Conservation (phyloP, 92 coral and sea anemone genomes). For the Bergia sp. region DNA sequence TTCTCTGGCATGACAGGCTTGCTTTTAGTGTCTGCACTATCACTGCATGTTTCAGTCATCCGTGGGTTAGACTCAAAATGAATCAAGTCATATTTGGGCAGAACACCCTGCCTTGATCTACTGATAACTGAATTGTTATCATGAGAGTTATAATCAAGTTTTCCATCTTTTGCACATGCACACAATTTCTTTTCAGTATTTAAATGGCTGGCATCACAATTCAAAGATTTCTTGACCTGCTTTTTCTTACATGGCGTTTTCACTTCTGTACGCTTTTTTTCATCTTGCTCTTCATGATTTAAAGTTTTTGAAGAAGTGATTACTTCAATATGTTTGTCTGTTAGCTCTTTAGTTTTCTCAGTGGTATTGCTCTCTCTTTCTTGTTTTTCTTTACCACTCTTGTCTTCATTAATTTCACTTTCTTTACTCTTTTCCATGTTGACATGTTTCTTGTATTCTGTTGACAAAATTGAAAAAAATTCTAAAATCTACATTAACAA, state of each 20-base stretch:
- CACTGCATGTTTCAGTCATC: too few species aligned
- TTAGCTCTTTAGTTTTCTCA: background rate
- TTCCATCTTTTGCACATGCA: background rate
- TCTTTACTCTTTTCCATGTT: background rate
- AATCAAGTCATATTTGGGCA: background rate
- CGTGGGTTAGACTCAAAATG: constrained; percentile 24
- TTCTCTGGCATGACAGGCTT: constrained; percentile 2
- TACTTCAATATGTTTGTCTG: background rate
- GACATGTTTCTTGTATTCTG: constrained; percentile 17
- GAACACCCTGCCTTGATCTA: background rate
- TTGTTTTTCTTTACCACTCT: background rate
- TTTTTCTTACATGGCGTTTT: background rate
- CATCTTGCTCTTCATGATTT: background rate
- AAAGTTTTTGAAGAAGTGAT: background rate
- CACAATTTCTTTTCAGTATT: background rate
- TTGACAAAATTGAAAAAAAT: background rate
- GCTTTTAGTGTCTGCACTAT: background rate
- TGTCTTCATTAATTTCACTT: background rate
- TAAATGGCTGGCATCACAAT: background rate
- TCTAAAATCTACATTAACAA: too few species aligned
- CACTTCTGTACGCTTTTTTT: background rate
- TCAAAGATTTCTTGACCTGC: background rate
- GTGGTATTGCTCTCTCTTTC: background rate
- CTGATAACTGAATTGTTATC: background rate
- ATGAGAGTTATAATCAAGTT: background rate